Evolutionary conservation across 2,888 invertebrate species (phyloP), one percentile per base, ranked within the genome.

Genomic region (Ormyrus labotus): DNA sequence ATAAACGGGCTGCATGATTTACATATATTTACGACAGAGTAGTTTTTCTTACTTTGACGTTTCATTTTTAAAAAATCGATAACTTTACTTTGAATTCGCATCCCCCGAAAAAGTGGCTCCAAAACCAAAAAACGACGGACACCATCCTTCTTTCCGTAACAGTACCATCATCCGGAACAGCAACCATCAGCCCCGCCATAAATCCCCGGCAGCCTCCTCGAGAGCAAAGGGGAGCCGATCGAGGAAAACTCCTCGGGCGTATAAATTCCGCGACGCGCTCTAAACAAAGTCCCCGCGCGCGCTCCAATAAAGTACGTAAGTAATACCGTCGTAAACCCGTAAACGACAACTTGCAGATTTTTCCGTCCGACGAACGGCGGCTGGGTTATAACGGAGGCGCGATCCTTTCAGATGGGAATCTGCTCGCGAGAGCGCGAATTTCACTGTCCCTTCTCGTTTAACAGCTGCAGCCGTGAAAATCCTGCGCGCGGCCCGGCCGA

Each of bases 251-350:
- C 19, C 51, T 58, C 75, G 47, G n/a, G 45, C 11, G 61, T 10
- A 77, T 69, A 69, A 61, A 76, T 68, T 55, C 5, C 55, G 61
- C 47, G 61, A 55, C 71, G 19, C 50, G 65, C 57, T 13, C 13
- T 64, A 58, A 58, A 48, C 69, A 61, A 55, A 64, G 51, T 57
- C 34, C 51, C 11, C 61, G 50, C 47, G 71, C 19, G 19, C 48
- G 19, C 68, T 11, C 65, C 53, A 78, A 72, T 71, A 78, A 78
- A 65, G 57, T 78, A 65, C 51, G 47, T 58, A 68, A 78, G 65
- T 65, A 78, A 78, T 78, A 63, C 58, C 72, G 13, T 61, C 60
- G 72, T 78, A 78, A 78, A 77, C 47, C 51, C 64, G 65, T 45
- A 48, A 47, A 77, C 50, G 68, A 60, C 68, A 61, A n/a, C 7